phyloP scores from a whole-genome alignment of 2,797 vertebrate species.

The Eulemur rubriventer region DNA sequence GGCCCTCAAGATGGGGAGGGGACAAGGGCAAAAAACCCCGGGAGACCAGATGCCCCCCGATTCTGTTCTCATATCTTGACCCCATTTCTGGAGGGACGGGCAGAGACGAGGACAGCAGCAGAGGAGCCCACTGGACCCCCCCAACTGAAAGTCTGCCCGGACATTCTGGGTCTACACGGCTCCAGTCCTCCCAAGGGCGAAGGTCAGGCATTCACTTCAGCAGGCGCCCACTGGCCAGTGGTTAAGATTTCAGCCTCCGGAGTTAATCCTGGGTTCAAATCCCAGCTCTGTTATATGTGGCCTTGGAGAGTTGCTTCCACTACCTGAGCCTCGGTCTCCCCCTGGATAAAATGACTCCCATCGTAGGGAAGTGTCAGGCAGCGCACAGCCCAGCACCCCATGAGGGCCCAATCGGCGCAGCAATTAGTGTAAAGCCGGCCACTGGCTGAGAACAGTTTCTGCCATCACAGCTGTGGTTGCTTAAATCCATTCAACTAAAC shows the following conservation, averaged over 20 bases:
- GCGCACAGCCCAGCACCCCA: background rate
- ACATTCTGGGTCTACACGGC: background rate
- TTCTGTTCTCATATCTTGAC: background rate
- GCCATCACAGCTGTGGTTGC: background rate
- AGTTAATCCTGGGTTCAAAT: background rate
- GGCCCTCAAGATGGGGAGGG: background rate
- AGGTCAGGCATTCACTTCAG: fast-evolving
- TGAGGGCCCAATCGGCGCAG: background rate
- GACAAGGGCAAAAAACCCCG: too few species aligned
- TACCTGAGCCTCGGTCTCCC: background rate
- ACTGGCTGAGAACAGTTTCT: background rate
- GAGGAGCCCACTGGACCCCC: background rate
- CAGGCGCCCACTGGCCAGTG: fast-evolving
- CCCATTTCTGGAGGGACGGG: background rate
- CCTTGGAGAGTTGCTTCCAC: background rate
- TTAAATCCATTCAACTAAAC: background rate
- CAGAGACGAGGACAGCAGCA: fast-evolving
- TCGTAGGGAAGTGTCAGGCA: background rate
- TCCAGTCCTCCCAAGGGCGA: too few species aligned
- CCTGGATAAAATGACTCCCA: background rate
- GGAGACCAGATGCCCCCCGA: background rate
- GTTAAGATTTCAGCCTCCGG: background rate
- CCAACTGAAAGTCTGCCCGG: background rate
- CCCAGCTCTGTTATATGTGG: background rate
- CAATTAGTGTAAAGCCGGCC: background rate